Evolutionary conservation across 2,888 invertebrate species (phyloP), one percentile per base, ranked within the genome.

Genomic region (Dicycla oo): DNA sequence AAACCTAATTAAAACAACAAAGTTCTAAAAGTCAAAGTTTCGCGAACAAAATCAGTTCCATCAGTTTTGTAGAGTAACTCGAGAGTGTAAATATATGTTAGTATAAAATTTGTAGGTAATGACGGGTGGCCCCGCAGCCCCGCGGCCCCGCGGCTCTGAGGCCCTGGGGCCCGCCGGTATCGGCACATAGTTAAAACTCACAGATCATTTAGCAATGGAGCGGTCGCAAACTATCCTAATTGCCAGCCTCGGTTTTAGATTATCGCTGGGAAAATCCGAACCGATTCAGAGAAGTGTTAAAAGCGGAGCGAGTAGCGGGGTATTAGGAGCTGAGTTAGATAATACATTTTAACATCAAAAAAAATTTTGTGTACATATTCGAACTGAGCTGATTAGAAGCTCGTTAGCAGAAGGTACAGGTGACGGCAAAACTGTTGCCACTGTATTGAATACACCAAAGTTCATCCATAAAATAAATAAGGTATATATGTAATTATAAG

Each of bases 201-300:
- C 93, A 91, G 92, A 93, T 93, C 93, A 93, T 93, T 94, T 93
- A 92, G 92, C 93, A 92, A 91, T 90, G 85, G 89, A 88, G 87
- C 90, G 89, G 86, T 90, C 89, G 90, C 94, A 92, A 93, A 93
- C 94, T 92, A 93, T 89, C 92, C 92, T 93, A 94, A 94, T 94
- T 93, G 92, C 93, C 89, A 75, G 81, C 81, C 88, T 88, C 89
- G 88, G 89, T 90, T 91, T 90, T 88, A 89, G 93, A 91, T 94
- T n/a, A 93, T 90, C 90, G 87, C 84, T 83, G 82, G 83, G 88
- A 86, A 88, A 88, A 87, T 85, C 83, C 85, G 75, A 69, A 79
- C 57, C 34, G 62, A 70, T 60, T 60, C 60, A 72, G 64, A 70
- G 26, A 3, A 72, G 2, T 23, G 66, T 70, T 20, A 57, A 0